These are phyloP conservation scores for Elegia similella DNA, from an alignment of 2,888 invertebrate species.

Conservation along the genomic window DNA sequence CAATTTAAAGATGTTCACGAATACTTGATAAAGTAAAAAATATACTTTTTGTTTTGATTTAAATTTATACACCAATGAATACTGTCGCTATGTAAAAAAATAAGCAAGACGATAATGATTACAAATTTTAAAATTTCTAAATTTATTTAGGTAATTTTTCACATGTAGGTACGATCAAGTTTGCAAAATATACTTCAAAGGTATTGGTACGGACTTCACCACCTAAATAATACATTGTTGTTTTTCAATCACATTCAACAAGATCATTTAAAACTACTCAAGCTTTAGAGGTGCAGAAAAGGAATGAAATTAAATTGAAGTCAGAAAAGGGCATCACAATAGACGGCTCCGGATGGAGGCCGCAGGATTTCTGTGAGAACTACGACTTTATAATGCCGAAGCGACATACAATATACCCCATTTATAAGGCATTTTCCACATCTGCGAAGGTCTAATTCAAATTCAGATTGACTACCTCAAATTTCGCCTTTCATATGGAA, in stretches of 20 bases:
- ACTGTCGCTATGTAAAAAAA: too few species aligned
- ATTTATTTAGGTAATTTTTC: too few species aligned
- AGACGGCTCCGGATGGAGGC: conserved; percentile 43
- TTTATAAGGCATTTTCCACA: conserved; percentile 52
- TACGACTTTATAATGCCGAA: conserved; percentile 55
- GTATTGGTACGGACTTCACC: too few species aligned
- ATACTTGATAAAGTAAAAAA: too few species aligned
- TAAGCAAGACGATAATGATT: too few species aligned
- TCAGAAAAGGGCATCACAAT: conserved; percentile 63
- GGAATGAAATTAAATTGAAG: conserved; percentile 65
- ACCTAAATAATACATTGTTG: not conserved
- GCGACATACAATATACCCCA: conserved; percentile 53
- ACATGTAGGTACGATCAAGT: too few species aligned
- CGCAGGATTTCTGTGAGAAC: conserved; percentile 49
- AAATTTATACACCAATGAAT: too few species aligned
- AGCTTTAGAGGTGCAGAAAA: conserved; percentile 42
- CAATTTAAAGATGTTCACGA: not conserved
- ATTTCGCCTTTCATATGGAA: conserved; percentile 40
- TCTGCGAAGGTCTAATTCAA: conserved; percentile 48
- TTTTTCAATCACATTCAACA: not conserved
- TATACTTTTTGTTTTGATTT: too few species aligned
- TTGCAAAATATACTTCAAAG: too few species aligned
- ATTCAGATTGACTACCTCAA: conserved; percentile 54
- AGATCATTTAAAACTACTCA: conserved; percentile 35
- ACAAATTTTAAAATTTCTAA: too few species aligned